These are phyloP conservation scores for Pandemis cinnamomeana DNA, from an alignment of 2,888 invertebrate species.

Conservation along the genomic window DNA sequence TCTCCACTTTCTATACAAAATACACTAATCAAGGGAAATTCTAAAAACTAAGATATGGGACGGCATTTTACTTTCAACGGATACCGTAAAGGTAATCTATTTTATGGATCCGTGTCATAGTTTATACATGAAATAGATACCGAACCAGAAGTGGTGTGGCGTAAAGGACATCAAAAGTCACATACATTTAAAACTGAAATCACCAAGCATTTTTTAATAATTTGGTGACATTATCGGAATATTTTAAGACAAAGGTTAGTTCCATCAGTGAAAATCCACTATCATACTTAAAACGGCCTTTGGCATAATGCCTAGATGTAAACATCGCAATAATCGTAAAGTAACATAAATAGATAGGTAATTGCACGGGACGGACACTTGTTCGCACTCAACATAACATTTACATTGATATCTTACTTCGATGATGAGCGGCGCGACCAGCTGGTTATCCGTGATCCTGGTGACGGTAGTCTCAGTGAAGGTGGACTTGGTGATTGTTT, in stretches of 20 bases:
- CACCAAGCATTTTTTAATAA: background rate
- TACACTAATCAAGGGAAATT: background rate
- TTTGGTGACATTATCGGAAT: background rate
- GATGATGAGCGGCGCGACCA: constrained; percentile 92
- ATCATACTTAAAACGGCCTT: background rate
- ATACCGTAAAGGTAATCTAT: background rate
- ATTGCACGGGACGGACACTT: constrained; percentile 4
- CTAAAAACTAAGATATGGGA: background rate
- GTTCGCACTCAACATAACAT: constrained; percentile 6
- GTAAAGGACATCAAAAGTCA: background rate
- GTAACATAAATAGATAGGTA: background rate
- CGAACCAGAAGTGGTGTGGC: too few species aligned
- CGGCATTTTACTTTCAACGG: background rate
- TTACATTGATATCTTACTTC: constrained; percentile 86
- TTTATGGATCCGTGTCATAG: too few species aligned
- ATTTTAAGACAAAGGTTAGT: too few species aligned
- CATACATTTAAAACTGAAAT: background rate
- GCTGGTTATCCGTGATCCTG: constrained; percentile 95
- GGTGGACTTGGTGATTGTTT: constrained; percentile 97
- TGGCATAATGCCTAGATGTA: background rate
- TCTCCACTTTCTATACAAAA: too few species aligned
- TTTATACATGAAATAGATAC: too few species aligned
- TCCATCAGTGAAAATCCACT: too few species aligned
- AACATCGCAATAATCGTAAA: too few species aligned
- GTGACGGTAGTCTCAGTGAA: constrained; percentile 98